These are phyloP conservation scores for Semnornis frantzii DNA, from an alignment of 2,113 vertebrate genomes.

Conservation along the genomic window DNA sequence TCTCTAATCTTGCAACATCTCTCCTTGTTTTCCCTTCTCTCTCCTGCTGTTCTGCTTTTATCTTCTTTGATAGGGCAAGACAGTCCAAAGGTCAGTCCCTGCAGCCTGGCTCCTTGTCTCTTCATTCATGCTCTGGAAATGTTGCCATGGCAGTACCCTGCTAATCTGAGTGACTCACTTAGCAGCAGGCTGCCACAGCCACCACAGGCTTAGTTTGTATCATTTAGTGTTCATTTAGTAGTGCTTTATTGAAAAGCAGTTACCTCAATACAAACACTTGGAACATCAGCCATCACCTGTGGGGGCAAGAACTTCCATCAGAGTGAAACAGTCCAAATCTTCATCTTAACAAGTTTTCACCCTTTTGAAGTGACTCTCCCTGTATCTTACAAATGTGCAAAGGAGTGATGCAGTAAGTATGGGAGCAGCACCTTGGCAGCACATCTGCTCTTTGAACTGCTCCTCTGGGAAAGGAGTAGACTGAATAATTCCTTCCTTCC, in stretches of 20 bases:
- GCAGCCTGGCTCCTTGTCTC: background rate
- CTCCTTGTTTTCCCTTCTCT: background rate
- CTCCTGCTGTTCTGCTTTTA: background rate
- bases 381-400: background rate
- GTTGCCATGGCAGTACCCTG: background rate
- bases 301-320: background rate
- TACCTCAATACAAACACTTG: background rate
- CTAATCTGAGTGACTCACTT: background rate
- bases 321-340: background rate
- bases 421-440: background rate
- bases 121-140: background rate
- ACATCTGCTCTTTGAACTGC: background rate
- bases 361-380: background rate
- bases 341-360: background rate
- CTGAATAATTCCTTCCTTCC: background rate
- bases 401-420: background rate
- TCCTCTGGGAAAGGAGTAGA: background rate
- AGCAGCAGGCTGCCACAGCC: background rate
- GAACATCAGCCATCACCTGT: background rate
- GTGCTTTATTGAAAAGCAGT: too few species aligned
- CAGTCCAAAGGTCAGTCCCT: background rate
- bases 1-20: constrained; percentile 33
- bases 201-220: background rate
- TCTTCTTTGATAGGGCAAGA: background rate
- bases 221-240: background rate